Base-by-base conservation (phyloP, 53 echinoderm and acorn worm species). In the Luidia sarsii region DNA sequence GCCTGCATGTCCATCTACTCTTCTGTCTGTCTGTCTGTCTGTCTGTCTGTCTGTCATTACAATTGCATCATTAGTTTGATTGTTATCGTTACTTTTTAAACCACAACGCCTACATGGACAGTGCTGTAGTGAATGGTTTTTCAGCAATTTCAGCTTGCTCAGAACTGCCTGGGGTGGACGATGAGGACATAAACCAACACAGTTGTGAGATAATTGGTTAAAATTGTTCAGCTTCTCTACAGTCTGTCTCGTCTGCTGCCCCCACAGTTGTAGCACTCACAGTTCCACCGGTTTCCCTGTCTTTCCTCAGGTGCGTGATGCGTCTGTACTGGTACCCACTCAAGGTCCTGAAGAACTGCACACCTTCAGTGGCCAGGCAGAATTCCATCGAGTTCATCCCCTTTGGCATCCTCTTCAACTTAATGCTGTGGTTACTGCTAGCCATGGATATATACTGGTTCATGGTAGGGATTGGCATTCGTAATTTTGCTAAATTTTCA, bases 281-380 rank as follows among this genome's bases (percentile, higher is more conserved):
- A 18, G 7, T 39, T 36, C 31, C 16, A 11, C 39, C 24, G 38
- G 9, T n/a, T 70, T 16, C 48, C 19, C 32, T 25, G 16, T 55
- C 10, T 46, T 3, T 45, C 33, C 25, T 33, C 72, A 96, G 96
- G 96, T 71, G 81, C 68, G 56, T 90, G 55, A 87, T 88, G 70
- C 86, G 96, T 60, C 93, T 96, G 86, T 96, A 96, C 86, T 90
- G 90, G 86, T 96, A 84, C 83, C 96, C 96, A 9, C 72, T 96
- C 79, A 96, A 93, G 71, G 91, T 93, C 8, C 84, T 96, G 25
- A 88, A 88, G 63, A 75, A 87, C 7, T 87, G 89, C 36, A 75
- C 89, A 13, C 95, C 95, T 3, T 70, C 50, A 3, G 87, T 87
- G 7, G 96, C 90, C 61, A 90, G 85, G 60, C 60, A 79, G 9